These are phyloP conservation scores for Chrysochloris asiatica DNA, from an alignment of 2,113 vertebrate genomes.

Conservation along the genomic window DNA sequence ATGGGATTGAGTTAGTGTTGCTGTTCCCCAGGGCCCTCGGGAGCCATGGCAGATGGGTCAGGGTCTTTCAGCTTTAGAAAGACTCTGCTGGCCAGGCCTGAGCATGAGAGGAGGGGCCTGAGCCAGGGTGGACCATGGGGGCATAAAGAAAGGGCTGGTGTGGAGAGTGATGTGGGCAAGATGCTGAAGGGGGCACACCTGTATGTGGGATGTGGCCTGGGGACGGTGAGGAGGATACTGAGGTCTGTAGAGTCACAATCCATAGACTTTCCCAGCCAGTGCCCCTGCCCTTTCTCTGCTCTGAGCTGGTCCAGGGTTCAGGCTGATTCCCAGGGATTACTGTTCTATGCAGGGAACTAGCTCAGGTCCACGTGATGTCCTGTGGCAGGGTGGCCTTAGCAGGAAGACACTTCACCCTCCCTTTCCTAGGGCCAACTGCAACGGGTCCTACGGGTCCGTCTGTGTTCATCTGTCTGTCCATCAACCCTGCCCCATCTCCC, in stretches of 20 bases:
- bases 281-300: too few species aligned
- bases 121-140: accelerated
- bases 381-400: accelerated
- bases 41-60: not conserved
- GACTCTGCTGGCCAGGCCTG: not conserved
- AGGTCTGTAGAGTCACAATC: accelerated
- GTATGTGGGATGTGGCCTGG: too few species aligned
- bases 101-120: not conserved
- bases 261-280: accelerated
- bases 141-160: not conserved
- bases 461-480: too few species aligned
- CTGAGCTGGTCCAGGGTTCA: not conserved
- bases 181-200: too few species aligned
- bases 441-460: not conserved
- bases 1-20: accelerated
- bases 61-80: not conserved
- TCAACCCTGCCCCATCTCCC: accelerated
- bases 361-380: not conserved
- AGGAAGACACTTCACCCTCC: not conserved
- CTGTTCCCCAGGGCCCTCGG: not conserved
- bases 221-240: too few species aligned
- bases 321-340: conserved; percentile 44
- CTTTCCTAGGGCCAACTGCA: accelerated
- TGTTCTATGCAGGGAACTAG: conserved; percentile 32
- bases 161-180: not conserved